Evolutionary conservation across 1,140 invertebrate species (phyloP).

Genomic region (Drosophila serrata): DNA sequence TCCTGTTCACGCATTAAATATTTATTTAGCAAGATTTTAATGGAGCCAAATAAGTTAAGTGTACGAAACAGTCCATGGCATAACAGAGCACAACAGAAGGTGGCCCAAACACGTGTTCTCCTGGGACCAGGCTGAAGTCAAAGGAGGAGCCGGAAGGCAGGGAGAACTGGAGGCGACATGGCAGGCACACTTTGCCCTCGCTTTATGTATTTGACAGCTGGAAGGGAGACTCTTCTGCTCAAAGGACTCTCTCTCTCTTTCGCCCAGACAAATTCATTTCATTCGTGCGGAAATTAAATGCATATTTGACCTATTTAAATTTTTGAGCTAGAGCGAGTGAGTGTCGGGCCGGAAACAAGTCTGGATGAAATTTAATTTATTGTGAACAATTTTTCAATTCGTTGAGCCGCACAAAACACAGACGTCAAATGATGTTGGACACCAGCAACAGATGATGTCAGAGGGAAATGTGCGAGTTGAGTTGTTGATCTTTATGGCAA

Average conservation of each 20-base stretch:
- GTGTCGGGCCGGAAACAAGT: slow-evolving; percentile 41
- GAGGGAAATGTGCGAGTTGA: background rate
- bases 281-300: slow-evolving; percentile 81
- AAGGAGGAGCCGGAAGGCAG: slow-evolving; percentile 18
- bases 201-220: slow-evolving; percentile 73
- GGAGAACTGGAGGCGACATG: slow-evolving; percentile 10
- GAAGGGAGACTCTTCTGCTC: slow-evolving; percentile 26
- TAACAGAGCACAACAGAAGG: slow-evolving; percentile 37
- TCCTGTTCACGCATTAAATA: slow-evolving; percentile 74
- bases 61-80: slow-evolving; percentile 51
- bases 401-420: slow-evolving; percentile 32
- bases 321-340: slow-evolving; percentile 20
- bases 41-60: slow-evolving; percentile 79
- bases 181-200: slow-evolving; percentile 23
- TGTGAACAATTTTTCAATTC: slow-evolving; percentile 66
- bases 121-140: background rate
- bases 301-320: slow-evolving; percentile 80
- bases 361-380: slow-evolving; percentile 72
- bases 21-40: slow-evolving; percentile 82
- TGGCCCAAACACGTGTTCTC: slow-evolving; percentile 59
- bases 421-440: slow-evolving; percentile 25
- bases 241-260: too few species aligned
- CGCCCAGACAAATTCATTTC: slow-evolving; percentile 73
- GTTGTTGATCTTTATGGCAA: slow-evolving; percentile 13
- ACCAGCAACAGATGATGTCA: slow-evolving; percentile 58